Conservation (phyloP, 2,113 vertebrate species). For the Pyxicephalus adspersus region DNA sequence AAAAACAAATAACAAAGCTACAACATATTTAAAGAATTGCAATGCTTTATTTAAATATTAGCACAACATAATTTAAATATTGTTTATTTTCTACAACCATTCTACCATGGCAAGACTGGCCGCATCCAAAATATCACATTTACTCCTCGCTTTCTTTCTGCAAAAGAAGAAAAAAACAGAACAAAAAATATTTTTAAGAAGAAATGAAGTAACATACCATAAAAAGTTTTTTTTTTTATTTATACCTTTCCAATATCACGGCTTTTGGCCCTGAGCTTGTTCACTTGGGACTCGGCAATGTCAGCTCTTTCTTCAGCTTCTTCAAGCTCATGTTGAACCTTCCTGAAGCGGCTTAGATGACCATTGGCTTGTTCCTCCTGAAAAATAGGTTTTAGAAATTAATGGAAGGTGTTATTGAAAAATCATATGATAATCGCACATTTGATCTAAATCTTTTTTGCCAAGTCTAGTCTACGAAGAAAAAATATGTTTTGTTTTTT, state of each 20-base stretch:
- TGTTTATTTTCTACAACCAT: too few species aligned
- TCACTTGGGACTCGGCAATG: conserved; percentile 79
- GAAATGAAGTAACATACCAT: background rate
- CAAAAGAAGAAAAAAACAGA: background rate
- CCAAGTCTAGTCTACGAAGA: background rate
- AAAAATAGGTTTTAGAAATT: background rate
- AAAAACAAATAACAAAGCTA: too few species aligned
- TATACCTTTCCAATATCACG: conserved; percentile 66
- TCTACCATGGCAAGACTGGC: too few species aligned
- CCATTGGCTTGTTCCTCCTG: conserved; percentile 79
- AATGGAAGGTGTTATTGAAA: background rate
- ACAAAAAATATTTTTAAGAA: background rate
- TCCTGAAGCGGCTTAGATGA: conserved; percentile 74
- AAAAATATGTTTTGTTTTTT: background rate
- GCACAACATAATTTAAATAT: too few species aligned
- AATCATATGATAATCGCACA: too few species aligned
- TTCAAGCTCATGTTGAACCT: conserved; percentile 79
- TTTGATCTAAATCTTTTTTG: too few species aligned
- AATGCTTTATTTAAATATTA: too few species aligned
- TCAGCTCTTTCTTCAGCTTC: conserved; percentile 79
- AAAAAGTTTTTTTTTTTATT: too few species aligned
- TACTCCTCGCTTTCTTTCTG: conserved; percentile 25
- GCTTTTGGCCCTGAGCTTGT: conserved; percentile 73
- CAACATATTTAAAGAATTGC: too few species aligned
- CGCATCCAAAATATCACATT: too few species aligned